Conservation (phyloP, 2,888 invertebrate species). For the Folsomia manolachei region DNA sequence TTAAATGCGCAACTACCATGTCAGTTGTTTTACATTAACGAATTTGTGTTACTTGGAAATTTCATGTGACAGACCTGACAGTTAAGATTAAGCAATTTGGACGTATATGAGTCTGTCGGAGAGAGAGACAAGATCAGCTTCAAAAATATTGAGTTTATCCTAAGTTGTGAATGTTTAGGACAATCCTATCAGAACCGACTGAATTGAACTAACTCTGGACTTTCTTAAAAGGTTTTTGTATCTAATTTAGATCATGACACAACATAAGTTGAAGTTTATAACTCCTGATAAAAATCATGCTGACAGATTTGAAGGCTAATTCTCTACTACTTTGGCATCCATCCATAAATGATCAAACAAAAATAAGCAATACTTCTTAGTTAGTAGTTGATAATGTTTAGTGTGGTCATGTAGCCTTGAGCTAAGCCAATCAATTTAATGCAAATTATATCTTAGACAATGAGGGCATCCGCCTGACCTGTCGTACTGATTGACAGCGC, state of each 20-base stretch:
- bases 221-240: neutral
- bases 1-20: too few relatives aligned
- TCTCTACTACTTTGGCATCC: neutral
- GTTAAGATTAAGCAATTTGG: neutral
- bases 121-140: too few relatives aligned
- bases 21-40: too few relatives aligned
- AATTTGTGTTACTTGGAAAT: too few relatives aligned
- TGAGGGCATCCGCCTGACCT: neutral
- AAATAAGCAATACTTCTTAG: neutral
- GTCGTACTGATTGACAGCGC: neutral
- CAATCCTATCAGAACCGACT: neutral
- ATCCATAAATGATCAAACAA: neutral
- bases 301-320: neutral
- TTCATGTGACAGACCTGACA: too few relatives aligned
- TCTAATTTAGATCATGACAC: neutral
- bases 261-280: neutral
- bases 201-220: neutral
- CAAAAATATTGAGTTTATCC: too few relatives aligned
- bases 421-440: neutral
- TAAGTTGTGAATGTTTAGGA: too few relatives aligned
- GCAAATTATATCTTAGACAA: neutral
- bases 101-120: neutral
- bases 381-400: neutral
- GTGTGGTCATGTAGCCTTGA: neutral
- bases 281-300: neutral